These are phyloP conservation scores for Sabellastarte sp. DNA, from an alignment of 2,888 invertebrate species.

Conservation along the genomic window DNA sequence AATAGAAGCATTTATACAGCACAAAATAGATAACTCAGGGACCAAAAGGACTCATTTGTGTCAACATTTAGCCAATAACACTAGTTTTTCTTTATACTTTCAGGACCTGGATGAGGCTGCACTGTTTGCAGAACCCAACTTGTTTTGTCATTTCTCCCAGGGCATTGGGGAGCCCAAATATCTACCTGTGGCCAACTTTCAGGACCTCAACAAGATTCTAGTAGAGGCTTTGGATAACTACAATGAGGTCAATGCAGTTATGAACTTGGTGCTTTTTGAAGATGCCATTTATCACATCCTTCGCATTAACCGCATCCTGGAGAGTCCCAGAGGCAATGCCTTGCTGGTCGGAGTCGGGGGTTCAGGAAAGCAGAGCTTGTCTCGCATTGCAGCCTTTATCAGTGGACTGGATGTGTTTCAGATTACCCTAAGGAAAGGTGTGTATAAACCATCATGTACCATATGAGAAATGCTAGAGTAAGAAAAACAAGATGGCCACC, in stretches of 20 bases:
- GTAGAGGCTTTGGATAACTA: slow-evolving; percentile 89
- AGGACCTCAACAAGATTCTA: slow-evolving; percentile 76
- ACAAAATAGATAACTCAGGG: no score
- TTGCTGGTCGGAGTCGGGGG: slow-evolving; percentile 93
- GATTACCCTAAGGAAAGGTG: slow-evolving; percentile 51
- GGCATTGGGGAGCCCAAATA: slow-evolving; percentile 96
- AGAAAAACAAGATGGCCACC: no score
- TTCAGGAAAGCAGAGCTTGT: slow-evolving; percentile 90
- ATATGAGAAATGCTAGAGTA: no score
- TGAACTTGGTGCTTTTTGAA: slow-evolving; percentile 94
- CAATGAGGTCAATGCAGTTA: slow-evolving; percentile 92
- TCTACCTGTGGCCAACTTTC: slow-evolving; percentile 80
- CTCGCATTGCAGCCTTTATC: slow-evolving; percentile 89
- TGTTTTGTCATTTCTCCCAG: slow-evolving; percentile 92
- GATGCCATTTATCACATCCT: slow-evolving; percentile 94
- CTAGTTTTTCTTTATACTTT: no score
- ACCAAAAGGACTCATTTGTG: no score
- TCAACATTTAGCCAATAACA: no score
- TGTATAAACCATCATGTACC: no score
- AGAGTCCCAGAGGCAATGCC: slow-evolving; percentile 92
- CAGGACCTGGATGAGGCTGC: slow-evolving; percentile 84
- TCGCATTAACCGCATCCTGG: slow-evolving; percentile 87
- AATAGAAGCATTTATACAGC: no score
- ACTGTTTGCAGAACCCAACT: slow-evolving; percentile 82
- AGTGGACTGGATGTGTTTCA: slow-evolving; percentile 91